Conservation (phyloP, 1,140 invertebrate genomes). For the Vanessa atalanta region DNA sequence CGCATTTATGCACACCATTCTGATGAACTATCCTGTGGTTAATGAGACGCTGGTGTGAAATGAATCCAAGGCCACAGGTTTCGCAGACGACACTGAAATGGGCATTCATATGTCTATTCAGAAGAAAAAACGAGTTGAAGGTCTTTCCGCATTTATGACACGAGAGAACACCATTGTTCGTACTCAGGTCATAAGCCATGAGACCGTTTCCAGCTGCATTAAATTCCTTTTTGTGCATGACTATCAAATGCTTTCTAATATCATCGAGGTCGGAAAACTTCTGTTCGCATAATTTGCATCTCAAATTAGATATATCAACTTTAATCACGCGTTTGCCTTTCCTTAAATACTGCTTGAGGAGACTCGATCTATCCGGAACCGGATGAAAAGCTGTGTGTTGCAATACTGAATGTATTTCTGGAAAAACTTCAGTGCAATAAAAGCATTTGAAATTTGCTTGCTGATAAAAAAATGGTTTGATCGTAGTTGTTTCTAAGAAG, state of each 20-base stretch:
- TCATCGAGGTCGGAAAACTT: slow-evolving; percentile 66
- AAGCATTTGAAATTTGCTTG: slow-evolving; percentile 77
- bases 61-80: slow-evolving; percentile 74
- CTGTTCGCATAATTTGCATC: slow-evolving; percentile 67
- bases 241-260: slow-evolving; percentile 58
- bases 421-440: slow-evolving; percentile 70
- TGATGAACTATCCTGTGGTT: slow-evolving; percentile 71
- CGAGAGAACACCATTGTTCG: slow-evolving; percentile 57
- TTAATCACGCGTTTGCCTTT: slow-evolving; percentile 75
- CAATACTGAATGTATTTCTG: slow-evolving; percentile 64
- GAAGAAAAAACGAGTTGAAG: slow-evolving; percentile 70
- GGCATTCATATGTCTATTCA: slow-evolving; percentile 74
- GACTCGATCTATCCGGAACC: slow-evolving; percentile 53
- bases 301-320: slow-evolving; percentile 68
- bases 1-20: slow-evolving; percentile 64
- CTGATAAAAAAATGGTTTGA: slow-evolving; percentile 72
- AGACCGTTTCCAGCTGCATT: slow-evolving; percentile 69
- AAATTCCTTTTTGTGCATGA: slow-evolving; percentile 64
- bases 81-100: slow-evolving; percentile 75
- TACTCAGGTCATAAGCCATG: slow-evolving; percentile 67
- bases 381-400: slow-evolving; percentile 58
- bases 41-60: slow-evolving; percentile 68
- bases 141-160: slow-evolving; percentile 67
- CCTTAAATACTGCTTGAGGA: slow-evolving; percentile 64
- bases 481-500: slow-evolving; percentile 63